Percentiles rank a stretch among this genome's conserved stretches.
phyloP scores from a whole-genome alignment of 2,113 vertebrate genomes.

The Coracopsis vasa region DNA sequence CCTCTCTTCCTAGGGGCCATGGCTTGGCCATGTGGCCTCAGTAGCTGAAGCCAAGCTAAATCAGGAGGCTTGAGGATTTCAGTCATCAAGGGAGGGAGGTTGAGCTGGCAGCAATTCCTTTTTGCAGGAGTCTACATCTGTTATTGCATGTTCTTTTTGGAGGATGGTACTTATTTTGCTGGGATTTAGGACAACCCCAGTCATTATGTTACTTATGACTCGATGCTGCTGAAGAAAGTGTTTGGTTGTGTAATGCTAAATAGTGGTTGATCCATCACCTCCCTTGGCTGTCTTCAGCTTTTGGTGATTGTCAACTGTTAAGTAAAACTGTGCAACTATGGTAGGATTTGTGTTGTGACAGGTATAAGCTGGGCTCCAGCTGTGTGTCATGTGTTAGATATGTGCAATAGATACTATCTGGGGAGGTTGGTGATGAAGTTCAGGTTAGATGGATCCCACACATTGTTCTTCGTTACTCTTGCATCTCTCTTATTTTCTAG shows the following conservation, averaged over 20 bases:
- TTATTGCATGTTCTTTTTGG: background rate
- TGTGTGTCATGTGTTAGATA: background rate
- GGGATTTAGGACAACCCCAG: background rate
- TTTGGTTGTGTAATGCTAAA: background rate
- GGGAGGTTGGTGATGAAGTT: background rate
- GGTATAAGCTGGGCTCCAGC: background rate
- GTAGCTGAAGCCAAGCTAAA: background rate
- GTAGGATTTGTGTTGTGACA: background rate
- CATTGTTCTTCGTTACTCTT: background rate
- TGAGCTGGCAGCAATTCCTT: background rate
- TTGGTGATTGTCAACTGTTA: background rate
- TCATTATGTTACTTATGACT: background rate
- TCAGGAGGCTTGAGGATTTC: background rate
- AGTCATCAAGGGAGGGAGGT: background rate
- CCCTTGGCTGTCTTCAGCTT: background rate
- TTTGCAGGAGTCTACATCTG: background rate
- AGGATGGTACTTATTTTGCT: background rate
- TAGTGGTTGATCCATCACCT: background rate
- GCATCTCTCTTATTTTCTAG: background rate
- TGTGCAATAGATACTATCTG: background rate
- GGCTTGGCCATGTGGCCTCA: background rate
- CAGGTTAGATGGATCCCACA: background rate
- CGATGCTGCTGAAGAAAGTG: background rate
- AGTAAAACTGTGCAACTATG: background rate
- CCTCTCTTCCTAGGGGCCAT: background rate